Evolutionary conservation across 2,113 vertebrate genomes (phyloP).

Genomic region (Cyprinodon tularosa): DNA sequence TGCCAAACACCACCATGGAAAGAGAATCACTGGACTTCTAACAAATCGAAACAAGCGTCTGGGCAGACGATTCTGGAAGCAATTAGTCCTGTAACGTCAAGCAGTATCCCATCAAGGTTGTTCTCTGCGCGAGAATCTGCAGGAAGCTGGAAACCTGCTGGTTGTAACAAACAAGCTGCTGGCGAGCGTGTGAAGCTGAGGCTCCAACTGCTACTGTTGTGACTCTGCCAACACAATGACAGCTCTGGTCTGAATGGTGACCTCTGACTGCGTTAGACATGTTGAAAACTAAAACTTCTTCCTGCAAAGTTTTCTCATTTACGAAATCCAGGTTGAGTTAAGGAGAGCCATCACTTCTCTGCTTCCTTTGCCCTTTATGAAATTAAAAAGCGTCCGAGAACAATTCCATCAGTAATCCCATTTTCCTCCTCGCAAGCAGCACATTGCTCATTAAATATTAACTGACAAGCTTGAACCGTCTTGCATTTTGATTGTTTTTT

Average conservation of each 20-base stretch:
- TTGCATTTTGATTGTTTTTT: constrained; percentile 62
- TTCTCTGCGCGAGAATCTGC: constrained; percentile 19
- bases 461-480: constrained; percentile 51
- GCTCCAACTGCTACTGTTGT: background rate
- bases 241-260: constrained; percentile 1
- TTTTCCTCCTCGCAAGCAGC: constrained; percentile 60
- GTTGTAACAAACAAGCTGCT: constrained; percentile 16
- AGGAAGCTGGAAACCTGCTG: constrained; percentile 35
- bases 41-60: constrained; percentile 44
- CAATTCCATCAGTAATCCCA: constrained; percentile 69
- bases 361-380: constrained; percentile 47
- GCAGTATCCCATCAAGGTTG: background rate
- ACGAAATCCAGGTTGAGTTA: constrained; percentile 11
- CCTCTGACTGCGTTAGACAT: background rate
- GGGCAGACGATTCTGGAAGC: constrained; percentile 41
- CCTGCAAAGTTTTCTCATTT: constrained; percentile 42
- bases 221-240: constrained; percentile 22
- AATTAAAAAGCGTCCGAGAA: constrained; percentile 43
- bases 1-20: constrained; percentile 6
- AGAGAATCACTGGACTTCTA: constrained; percentile 8
- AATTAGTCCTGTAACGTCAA: constrained; percentile 56
- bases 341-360: background rate
- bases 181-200: constrained; percentile 8
- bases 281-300: constrained; percentile 21
- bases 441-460: constrained; percentile 77